phyloP scores from a whole-genome alignment of 2,888 invertebrate species.

The Petrolisthes manimaculis region DNA sequence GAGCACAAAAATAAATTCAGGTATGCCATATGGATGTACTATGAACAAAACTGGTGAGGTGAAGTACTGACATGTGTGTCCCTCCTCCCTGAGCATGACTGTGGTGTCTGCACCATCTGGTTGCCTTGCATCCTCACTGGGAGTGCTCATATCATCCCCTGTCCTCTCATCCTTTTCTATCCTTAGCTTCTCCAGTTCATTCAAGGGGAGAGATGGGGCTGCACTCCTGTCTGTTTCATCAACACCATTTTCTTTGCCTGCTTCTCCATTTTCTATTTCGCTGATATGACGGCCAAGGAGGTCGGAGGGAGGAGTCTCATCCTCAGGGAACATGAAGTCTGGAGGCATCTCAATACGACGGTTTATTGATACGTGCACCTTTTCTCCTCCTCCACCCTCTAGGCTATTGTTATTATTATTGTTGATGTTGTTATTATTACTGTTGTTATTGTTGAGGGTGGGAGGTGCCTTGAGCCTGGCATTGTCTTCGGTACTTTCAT shows the following conservation, averaged over 20 bases:
- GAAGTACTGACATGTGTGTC: constrained; percentile 12
- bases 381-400: constrained; percentile 67
- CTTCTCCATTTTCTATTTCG: constrained; percentile 37
- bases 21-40: background rate
- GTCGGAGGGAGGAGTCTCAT: constrained; percentile 67
- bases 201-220: constrained; percentile 20
- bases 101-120: constrained; percentile 50
- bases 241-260: constrained; percentile 16
- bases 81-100: constrained; percentile 27
- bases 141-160: constrained; percentile 25
- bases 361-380: constrained; percentile 79
- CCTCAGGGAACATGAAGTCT: constrained; percentile 80
- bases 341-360: constrained; percentile 86
- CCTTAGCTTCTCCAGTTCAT: constrained; percentile 36
- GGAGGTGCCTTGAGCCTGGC: constrained; percentile 24
- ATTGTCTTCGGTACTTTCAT: constrained; percentile 31
- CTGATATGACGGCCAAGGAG: constrained; percentile 52
- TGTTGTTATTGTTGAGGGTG: constrained; percentile 30
- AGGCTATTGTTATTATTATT: constrained; percentile 38
- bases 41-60: background rate
- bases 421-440: constrained; percentile 31
- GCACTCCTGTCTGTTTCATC: constrained; percentile 37
- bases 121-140: constrained; percentile 38
- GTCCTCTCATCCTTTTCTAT: constrained; percentile 30
- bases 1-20: background rate